These are phyloP conservation scores for Trichogramma evanescens DNA, from an alignment of 2,888 invertebrate species.

Conservation along the genomic window DNA sequence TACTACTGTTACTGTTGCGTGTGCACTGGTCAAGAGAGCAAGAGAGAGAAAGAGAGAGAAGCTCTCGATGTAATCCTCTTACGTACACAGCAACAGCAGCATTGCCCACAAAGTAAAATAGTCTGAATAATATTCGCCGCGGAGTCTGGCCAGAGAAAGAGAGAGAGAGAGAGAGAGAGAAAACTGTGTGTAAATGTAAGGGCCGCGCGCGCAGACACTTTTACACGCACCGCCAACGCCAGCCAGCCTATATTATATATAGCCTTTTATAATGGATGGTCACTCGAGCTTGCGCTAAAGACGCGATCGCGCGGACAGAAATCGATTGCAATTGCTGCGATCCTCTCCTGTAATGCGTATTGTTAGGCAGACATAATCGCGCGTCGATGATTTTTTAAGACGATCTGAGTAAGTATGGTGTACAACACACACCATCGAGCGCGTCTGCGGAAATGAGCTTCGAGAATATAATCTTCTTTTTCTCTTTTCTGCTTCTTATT, in stretches of 20 bases:
- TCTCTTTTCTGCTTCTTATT: background rate
- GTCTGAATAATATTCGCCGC: background rate
- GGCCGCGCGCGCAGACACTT: background rate
- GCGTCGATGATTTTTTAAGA: too few relatives aligned
- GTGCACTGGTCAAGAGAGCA: background rate
- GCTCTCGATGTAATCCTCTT: constrained; percentile 44
- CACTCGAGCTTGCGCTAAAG: too few relatives aligned
- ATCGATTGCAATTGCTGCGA: too few relatives aligned
- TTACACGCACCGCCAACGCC: too few relatives aligned
- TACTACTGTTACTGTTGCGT: too few relatives aligned
- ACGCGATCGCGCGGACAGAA: too few relatives aligned
- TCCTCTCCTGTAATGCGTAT: too few relatives aligned
- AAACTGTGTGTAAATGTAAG: background rate
- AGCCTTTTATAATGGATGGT: too few relatives aligned
- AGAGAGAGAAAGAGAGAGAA: constrained; percentile 13
- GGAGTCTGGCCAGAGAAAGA: background rate
- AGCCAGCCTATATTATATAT: too few relatives aligned
- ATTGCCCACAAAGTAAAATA: constrained; percentile 43
- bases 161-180: background rate
- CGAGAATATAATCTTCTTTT: background rate
- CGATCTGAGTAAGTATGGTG: background rate
- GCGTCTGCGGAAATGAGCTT: background rate
- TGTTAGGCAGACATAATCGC: too few relatives aligned
- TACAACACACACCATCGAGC: background rate
- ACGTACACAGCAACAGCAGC: constrained; percentile 31